Evolutionary conservation across 2,888 invertebrate genomes (phyloP).

Genomic region (Subacronicta megacephala): DNA sequence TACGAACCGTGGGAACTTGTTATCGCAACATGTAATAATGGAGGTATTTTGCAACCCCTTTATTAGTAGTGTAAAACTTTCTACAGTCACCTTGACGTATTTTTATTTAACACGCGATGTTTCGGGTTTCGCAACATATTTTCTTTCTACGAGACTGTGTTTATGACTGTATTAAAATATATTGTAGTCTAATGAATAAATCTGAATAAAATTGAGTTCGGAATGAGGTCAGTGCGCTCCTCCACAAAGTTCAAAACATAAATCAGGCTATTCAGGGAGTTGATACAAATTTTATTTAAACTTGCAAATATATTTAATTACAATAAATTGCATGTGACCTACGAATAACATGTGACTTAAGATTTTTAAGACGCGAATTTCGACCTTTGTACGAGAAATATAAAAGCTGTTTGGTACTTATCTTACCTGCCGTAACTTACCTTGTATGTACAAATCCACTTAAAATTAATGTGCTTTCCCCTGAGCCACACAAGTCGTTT

Average conservation of each 20-base stretch:
- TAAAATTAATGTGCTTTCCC: constrained; percentile 27
- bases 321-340: too few relatives aligned
- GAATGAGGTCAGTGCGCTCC: too few relatives aligned
- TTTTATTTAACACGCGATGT: constrained; percentile 48
- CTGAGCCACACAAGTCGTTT: constrained; percentile 12
- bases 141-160: constrained; percentile 30
- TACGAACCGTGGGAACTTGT: not conserved
- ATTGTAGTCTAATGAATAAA: constrained; percentile 9
- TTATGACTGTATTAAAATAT: constrained; percentile 25
- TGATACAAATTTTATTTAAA: not conserved
- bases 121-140: constrained; percentile 22
- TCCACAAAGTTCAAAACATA: too few relatives aligned
- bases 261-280: too few relatives aligned
- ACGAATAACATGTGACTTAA: too few relatives aligned
- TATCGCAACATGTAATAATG: constrained; percentile 13
- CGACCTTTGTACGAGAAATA: too few relatives aligned
- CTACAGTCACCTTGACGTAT: constrained; percentile 42
- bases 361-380: too few relatives aligned
- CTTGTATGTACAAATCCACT: not conserved
- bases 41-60: constrained; percentile 30
- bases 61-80: constrained; percentile 38
- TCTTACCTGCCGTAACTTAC: too few relatives aligned
- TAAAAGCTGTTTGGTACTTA: too few relatives aligned
- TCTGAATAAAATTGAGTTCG: not conserved
- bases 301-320: not conserved